Evolutionary conservation across 2,113 vertebrate genomes (phyloP), one percentile per base, ranked within the genome.

Genomic region (Rhodinocichla rosea): DNA sequence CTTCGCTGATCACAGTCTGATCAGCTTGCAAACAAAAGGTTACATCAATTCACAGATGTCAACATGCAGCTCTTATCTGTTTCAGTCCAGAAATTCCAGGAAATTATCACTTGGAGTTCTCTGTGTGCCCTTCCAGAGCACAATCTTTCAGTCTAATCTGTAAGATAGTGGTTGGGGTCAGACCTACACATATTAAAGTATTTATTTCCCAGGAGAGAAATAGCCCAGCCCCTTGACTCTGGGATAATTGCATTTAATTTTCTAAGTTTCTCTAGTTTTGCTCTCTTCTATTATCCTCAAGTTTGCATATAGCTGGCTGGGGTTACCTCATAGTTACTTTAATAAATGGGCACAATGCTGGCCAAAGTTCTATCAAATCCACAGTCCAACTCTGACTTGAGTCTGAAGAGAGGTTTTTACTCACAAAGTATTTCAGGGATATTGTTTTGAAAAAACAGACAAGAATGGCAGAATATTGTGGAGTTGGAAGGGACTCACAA

Each of bases 21-120:
- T 60, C 64, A 86, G n/a, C 52, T 90, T 92, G 64, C 76, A 92
- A 71, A 75, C 35, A 53, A 92, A 92, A 95, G 76, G 85, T 92
- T 91, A 79, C 44, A 78, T 79, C 62, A 78, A 89, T 83, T 95
- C 83, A 75, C 83, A 90, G 85, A 93, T 94, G 88, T 86, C 90
- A 93, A 49, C 86, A 75, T 69, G 83, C 20, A 95, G 56, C 18
- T 93, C 69, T 90, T 96, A 75, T 89, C 88, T 93, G 65, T 83
- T 94, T 93, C 49, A 1, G 81, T 93, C 86, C 92, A 94, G 92
- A 93, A 92, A 94, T 96, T 96, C 94, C 95, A 93, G 80, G 90
- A 96, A 96, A 96, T 93, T 92, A 93, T 92, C 93, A 95, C 95
- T 82, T 89, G 60, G 68, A 81, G 79, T 83, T 94, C 87, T 70